Percentiles rank a stretch among this genome's conserved stretches.
Evolutionary conservation across 1,140 invertebrate genomes (phyloP).

Genomic region (Neodiprion fabricii): DNA sequence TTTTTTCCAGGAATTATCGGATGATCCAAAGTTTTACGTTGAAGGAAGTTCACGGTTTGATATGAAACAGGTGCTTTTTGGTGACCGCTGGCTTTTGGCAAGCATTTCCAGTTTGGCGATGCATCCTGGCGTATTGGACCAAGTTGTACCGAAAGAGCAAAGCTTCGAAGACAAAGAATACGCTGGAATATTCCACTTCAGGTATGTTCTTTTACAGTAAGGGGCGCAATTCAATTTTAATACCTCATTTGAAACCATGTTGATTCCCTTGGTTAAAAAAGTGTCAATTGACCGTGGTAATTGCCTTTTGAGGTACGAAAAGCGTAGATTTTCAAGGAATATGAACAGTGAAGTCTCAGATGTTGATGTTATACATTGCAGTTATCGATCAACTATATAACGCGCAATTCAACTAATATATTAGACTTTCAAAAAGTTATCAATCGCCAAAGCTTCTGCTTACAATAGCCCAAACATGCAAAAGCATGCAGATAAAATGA

Average conservation of each 20-base stretch:
- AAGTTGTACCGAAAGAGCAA: conserved; percentile 95
- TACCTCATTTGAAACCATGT: neutral
- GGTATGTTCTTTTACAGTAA: conserved; percentile 59
- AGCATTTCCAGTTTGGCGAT: conserved; percentile 95
- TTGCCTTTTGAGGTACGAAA: too few relatives aligned
- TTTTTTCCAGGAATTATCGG: conserved; percentile 43
- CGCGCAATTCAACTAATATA: too few relatives aligned
- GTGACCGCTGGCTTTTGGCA: conserved; percentile 97
- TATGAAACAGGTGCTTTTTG: conserved; percentile 95
- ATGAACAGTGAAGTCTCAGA: too few relatives aligned
- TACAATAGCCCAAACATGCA: too few relatives aligned
- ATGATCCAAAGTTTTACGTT: conserved; percentile 89
- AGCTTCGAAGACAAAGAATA: conserved; percentile 88
- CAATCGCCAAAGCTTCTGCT: too few relatives aligned
- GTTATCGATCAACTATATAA: too few relatives aligned
- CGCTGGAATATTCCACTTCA: conserved; percentile 92
- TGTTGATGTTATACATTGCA: too few relatives aligned
- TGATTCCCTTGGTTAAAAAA: neutral
- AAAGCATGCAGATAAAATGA: too few relatives aligned
- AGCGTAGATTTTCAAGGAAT: too few relatives aligned
- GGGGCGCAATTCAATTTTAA: neutral
- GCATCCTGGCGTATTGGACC: conserved; percentile 85
- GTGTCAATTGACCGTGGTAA: too few relatives aligned
- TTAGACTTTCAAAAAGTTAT: too few relatives aligned
- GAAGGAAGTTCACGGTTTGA: conserved; percentile 96